Evolutionary conservation across 2,113 vertebrate species (phyloP), one percentile per base, ranked within the genome.

Genomic region (Lota lota): DNA sequence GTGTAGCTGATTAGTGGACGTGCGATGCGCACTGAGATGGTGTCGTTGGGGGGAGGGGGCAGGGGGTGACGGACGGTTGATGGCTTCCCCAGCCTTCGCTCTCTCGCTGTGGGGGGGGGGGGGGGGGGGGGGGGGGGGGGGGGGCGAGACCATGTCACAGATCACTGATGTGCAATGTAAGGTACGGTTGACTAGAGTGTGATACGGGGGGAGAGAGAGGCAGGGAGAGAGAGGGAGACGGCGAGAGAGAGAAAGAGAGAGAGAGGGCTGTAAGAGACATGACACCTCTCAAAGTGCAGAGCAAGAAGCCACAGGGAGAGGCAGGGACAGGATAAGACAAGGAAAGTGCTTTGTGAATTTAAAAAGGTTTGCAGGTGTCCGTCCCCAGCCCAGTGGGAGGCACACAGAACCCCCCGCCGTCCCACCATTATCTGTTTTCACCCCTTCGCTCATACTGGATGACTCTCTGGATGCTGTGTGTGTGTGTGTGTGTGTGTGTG

Each of bases 1-100:
- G 82, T 88, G 88, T 85, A 86, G 85, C 68, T 85, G 85, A 86
- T 90, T 87, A 89, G 76, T 56, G 21, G 1, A n/a, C 50, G 67
- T 40, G 63, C 19, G 15, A 59, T 60, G 66, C 76, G 20, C 64
- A 71, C 71, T 75, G 79, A 62, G 69, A 73, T 73, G 61, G 20
- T 62, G 78, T 68, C 4, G 28, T 33, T 33, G 2, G 28, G 28
- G 28, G 28, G 28, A 33, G 28, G 28, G 28, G 17, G 47, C 16
- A 17, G 66, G 63, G 8, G 66, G 0, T 15, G 40, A 24, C 18
- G 63, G 61, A 47, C 10, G 50, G 51, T 5, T 56, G 81, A 90
- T 89, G 75, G 78, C 68, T 90, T 89, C 87, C 74, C 74, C 90
- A 88, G 86, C 67, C 53, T 22, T 80, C 76, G 76, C 73, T 69